Evolutionary conservation across 2,888 invertebrate species (phyloP).

Genomic region (Sinelater perroti): DNA sequence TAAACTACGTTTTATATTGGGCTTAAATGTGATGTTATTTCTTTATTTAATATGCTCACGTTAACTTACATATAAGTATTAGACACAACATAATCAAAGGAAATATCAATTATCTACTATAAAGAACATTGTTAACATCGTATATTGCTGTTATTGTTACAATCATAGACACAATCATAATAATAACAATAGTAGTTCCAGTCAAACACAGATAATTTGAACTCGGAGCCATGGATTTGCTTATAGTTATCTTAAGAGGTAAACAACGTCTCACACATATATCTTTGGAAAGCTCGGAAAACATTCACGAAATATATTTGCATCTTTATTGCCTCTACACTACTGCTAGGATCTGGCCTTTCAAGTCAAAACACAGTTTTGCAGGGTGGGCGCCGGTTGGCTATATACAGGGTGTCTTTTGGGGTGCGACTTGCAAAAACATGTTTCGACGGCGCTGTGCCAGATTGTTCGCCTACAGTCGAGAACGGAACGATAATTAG

Average conservation of each 20-base stretch:
- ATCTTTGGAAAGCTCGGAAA: conserved; percentile 28
- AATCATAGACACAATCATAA: conserved; percentile 9
- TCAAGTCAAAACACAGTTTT: conserved; percentile 26
- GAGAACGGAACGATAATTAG: conserved; percentile 17
- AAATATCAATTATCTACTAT: conserved; percentile 30
- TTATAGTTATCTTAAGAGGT: conserved; percentile 16
- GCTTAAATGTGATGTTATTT: conserved; percentile 20
- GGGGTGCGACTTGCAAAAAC: conserved; percentile 12
- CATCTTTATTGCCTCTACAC: conserved; percentile 45
- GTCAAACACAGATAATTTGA: conserved; percentile 32
- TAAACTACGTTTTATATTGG: not conserved
- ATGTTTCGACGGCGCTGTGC: conserved; percentile 27
- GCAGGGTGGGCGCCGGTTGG: not conserved
- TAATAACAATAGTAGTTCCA: conserved; percentile 20
- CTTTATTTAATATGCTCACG: conserved; percentile 38
- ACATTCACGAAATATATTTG: conserved; percentile 32
- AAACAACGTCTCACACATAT: conserved; percentile 20
- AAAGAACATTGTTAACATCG: conserved; percentile 20
- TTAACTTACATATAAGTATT: conserved; percentile 27
- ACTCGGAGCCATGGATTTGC: conserved; percentile 24
- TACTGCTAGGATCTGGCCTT: conserved; percentile 36
- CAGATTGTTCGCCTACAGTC: conserved; percentile 30
- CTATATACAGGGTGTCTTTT: conserved; percentile 5
- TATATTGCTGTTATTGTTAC: not conserved
- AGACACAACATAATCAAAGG: conserved; percentile 28